A percentile compares a stretch with the other conserved stretches of the same genome.
These are phyloP conservation scores for Ispidina lecontei DNA, from an alignment of 2,797 vertebrate genomes.

Conservation along the genomic window DNA sequence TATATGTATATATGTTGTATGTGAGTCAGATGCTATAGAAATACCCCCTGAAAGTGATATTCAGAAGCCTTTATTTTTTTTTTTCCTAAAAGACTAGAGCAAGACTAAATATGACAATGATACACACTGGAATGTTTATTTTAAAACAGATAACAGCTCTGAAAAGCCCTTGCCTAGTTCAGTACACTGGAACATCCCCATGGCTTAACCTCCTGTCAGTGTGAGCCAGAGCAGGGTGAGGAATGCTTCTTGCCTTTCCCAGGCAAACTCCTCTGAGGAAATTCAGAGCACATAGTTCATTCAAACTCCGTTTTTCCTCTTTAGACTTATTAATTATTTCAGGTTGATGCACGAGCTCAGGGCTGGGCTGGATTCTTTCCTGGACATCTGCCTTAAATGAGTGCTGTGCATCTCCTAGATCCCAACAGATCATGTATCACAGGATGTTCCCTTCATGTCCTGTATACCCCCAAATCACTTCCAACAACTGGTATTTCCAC, in stretches of 20 bases:
- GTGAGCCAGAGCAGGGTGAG: slow-evolving; percentile 47
- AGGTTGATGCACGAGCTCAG: slow-evolving; percentile 26
- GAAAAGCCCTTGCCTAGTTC: slow-evolving; percentile 36
- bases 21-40: neutral
- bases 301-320: slow-evolving; percentile 31
- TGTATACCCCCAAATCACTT: neutral
- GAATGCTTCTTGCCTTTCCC: slow-evolving; percentile 54
- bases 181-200: slow-evolving; percentile 26
- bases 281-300: slow-evolving; percentile 28
- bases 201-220: slow-evolving; percentile 55
- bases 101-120: slow-evolving; percentile 21
- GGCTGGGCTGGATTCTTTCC: slow-evolving; percentile 29
- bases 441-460: neutral
- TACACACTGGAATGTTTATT: slow-evolving; percentile 57
- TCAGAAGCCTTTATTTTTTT: neutral
- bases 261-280: slow-evolving; percentile 17
- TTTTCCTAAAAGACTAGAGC: neutral
- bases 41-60: neutral
- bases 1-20: neutral
- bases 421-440: neutral
- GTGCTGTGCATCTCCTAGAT: neutral
- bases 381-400: slow-evolving; percentile 50
- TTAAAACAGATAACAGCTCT: slow-evolving; percentile 54
- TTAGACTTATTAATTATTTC: slow-evolving; percentile 60
- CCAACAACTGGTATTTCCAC: slow-evolving; percentile 18